Evolutionary conservation across 2,888 invertebrate genomes (phyloP).

Genomic region (Crocallis elinguaria): DNA sequence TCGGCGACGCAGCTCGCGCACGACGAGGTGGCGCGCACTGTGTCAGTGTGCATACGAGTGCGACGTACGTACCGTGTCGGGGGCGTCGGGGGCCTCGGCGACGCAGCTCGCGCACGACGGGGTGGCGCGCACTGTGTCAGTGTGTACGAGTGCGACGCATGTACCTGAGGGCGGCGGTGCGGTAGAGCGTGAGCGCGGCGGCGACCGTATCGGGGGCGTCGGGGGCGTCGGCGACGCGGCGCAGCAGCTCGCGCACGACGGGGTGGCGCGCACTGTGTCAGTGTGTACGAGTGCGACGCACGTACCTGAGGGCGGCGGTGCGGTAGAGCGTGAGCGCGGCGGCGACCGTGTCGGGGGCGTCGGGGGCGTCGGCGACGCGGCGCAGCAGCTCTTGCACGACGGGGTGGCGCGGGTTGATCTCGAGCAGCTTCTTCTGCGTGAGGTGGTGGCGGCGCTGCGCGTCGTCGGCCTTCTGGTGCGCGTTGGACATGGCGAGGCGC

Average conservation of each 20-base stretch:
- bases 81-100: too few species aligned
- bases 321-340: conserved; percentile 89
- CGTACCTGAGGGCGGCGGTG: conserved; percentile 44
- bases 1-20: not conserved
- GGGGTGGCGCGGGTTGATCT: conserved; percentile 99
- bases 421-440: conserved; percentile 97
- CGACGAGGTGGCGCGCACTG: not conserved
- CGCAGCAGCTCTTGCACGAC: conserved; percentile 94
- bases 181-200: conserved; percentile 8
- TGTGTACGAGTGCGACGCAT: not conserved
- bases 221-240: not conserved
- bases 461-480: conserved; percentile 97
- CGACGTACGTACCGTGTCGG: too few species aligned
- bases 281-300: conserved; percentile 7
- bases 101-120: too few species aligned
- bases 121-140: too few species aligned
- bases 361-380: conserved; percentile 82
- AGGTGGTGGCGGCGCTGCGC: conserved; percentile 95
- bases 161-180: not conserved
- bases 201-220: not conserved
- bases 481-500: conserved; percentile 96
- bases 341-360: conserved; percentile 81
- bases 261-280: conserved; percentile 17
- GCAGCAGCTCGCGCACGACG: not conserved
- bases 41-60: too few species aligned